phyloP scores from a whole-genome alignment of 2,888 invertebrate genomes.

The Gerris lacustris region DNA sequence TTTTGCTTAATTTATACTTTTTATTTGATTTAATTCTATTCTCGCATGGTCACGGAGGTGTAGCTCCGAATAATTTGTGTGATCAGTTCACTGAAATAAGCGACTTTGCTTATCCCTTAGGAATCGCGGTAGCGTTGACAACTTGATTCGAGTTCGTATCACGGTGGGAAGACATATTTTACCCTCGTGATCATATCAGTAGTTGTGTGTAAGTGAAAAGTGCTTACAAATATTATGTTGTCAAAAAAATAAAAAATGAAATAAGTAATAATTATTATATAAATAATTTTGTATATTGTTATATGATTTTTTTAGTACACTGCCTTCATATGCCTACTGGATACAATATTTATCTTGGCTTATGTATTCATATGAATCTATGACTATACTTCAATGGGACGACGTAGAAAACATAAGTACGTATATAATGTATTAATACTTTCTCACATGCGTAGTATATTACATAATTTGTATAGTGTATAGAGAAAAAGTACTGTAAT shows the following conservation, averaged over 20 bases:
- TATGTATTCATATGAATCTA: conserved; percentile 73
- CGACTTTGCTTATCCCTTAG: too few species aligned
- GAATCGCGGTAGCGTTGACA: too few species aligned
- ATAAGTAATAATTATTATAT: too few species aligned
- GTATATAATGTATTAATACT: conserved; percentile 32
- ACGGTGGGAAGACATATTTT: too few species aligned
- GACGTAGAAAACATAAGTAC: conserved; percentile 61
- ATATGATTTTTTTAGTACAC: conserved; percentile 34
- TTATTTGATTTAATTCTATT: not conserved
- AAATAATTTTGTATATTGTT: not conserved
- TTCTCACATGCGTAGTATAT: conserved; percentile 14
- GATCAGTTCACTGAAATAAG: too few species aligned
- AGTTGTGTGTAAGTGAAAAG: too few species aligned
- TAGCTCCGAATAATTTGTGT: not conserved
- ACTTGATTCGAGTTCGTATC: too few species aligned
- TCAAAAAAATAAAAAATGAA: too few species aligned
- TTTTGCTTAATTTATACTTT: not conserved
- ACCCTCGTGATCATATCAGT: too few species aligned
- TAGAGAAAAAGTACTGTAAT: too few species aligned
- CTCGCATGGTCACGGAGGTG: not conserved
- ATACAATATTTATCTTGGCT: conserved; percentile 71
- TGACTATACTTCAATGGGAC: conserved; percentile 70
- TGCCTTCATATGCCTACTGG: conserved; percentile 61
- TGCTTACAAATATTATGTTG: too few species aligned
- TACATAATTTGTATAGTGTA: too few species aligned